Percentiles rank a stretch among this genome's conserved stretches.
Conservation (phyloP, 2,797 vertebrate genomes). For the Hirundo rustica region DNA sequence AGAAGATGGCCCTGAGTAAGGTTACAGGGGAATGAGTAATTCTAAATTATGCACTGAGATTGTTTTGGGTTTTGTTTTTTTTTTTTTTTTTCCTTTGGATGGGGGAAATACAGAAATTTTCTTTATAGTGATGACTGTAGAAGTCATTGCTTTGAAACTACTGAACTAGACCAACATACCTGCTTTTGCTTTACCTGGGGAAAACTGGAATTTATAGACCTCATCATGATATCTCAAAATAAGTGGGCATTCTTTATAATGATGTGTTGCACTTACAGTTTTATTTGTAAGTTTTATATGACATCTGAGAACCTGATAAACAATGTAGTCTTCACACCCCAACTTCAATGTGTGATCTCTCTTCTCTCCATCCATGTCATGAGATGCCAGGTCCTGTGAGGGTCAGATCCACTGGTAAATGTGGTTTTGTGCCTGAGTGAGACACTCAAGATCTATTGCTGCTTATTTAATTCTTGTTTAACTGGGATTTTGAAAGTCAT, state of each 20-base stretch:
- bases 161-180: neutral
- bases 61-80: too few relatives aligned
- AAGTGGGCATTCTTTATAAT: neutral
- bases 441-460: neutral
- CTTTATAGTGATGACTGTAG: neutral
- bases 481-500: neutral
- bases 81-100: neutral
- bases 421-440: neutral
- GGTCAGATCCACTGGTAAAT: neutral
- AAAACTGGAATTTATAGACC: neutral
- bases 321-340: neutral
- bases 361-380: neutral
- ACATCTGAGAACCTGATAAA: neutral
- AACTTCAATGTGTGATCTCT: neutral
- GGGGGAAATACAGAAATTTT: neutral
- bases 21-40: neutral
- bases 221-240: neutral
- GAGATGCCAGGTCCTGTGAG: neutral
- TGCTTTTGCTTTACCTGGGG: neutral
- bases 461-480: neutral
- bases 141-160: neutral
- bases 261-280: neutral
- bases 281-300: neutral
- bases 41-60: neutral
- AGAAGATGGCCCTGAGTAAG: neutral